Base-by-base conservation (phyloP, 2,888 invertebrate genomes). In the Ophraella communa region DNA sequence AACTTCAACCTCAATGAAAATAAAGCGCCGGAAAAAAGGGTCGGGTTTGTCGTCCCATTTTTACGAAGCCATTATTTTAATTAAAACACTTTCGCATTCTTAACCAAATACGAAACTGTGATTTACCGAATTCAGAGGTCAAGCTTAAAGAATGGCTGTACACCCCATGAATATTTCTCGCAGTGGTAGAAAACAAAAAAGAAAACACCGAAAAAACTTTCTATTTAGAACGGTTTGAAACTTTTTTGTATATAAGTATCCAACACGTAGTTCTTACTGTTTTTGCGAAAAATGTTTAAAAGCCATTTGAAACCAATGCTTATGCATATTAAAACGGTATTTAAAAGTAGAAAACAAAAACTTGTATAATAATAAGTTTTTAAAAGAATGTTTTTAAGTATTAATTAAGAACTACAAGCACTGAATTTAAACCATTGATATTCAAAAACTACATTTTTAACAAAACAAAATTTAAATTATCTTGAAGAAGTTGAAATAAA, bases 21-120 rank as follows among this genome's bases (percentile, higher is more conserved):
- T 45, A 45, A 45, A 45, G n/a, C 45, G 20, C 10, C 20, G 21
- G 45, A 14, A 45, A 20, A 45, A 45, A n/a, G 14, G 45, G 45
- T 45, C 45, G 20, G 21, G n/a, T 45, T 45, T 45, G 45, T 45
- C 11, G 21, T 21, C n/a, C 45, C 21, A 20, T 18, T 45, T 42
- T 49, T 49, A 14, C 17, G 23, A 24, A 49, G 21, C 54, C 54
- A 54, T 54, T 54, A 54, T 20, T 54, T 24, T 54, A 54, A 54
- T 54, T 54, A 54, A 54, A 54, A 42, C 42, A 54, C 42, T 54
- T 42, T 39, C 17, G 54, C 24, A 42, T 54, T 54, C 54, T 24
- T 14, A 42, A 54, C 54, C 39, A 54, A 27, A 57, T 30, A 57
- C 47, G 33, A 47, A 35, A 57, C 20, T 21, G 33, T 17, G 44